Percentiles rank a stretch among this genome's conserved stretches.
Conservation (phyloP, 1,140 invertebrate species). For the Stegodyphus mimosarum region DNA sequence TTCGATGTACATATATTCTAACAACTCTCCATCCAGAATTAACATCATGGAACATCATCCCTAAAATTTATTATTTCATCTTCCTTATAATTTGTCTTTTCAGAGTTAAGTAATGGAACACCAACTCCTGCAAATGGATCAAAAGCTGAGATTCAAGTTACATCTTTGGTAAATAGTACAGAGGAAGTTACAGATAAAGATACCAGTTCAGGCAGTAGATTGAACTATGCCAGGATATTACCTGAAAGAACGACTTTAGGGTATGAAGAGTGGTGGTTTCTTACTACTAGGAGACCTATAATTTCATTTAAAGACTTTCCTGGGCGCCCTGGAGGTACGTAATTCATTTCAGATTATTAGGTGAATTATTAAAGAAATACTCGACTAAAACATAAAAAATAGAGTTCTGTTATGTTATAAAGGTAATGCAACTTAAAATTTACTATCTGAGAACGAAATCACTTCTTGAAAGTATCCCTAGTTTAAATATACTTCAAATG, state of each 20-base stretch:
- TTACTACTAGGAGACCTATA: slow-evolving; percentile 2
- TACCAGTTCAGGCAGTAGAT: not conserved
- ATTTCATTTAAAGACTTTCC: slow-evolving; percentile 21
- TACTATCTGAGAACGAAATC: no score
- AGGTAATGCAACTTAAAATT: no score
- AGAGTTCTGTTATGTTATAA: no score
- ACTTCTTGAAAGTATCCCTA: no score
- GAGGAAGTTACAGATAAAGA: not conserved
- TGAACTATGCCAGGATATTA: slow-evolving; percentile 25
- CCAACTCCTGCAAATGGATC: not conserved
- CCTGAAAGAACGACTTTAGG: not conserved
- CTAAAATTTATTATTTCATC: no score
- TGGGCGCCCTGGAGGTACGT: slow-evolving; percentile 16
- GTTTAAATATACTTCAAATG: no score
- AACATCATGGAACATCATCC: no score
- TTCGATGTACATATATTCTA: no score
- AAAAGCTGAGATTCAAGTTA: not conserved
- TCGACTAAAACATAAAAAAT: no score
- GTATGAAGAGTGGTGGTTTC: slow-evolving; percentile 28
- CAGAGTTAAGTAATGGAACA: not conserved
- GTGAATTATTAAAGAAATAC: no score
- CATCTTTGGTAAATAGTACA: not conserved
- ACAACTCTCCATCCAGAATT: no score
- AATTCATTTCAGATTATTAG: not conserved
- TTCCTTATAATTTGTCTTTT: no score